These are phyloP conservation scores for Pedetes capensis DNA, from an alignment of 2,113 vertebrate genomes.

Conservation along the genomic window DNA sequence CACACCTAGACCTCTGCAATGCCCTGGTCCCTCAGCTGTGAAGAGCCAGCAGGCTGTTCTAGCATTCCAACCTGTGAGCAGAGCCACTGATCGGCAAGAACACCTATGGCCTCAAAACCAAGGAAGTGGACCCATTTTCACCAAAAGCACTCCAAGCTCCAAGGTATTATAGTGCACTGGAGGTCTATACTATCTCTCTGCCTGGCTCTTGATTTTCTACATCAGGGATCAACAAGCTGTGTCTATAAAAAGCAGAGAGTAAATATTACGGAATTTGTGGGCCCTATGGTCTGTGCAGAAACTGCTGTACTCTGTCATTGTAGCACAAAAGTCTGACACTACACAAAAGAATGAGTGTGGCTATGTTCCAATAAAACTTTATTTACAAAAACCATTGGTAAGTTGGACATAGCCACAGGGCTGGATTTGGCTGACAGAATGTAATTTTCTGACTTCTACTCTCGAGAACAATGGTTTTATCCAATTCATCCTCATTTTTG, in stretches of 20 bases:
- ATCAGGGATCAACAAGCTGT: neutral
- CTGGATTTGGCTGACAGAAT: neutral
- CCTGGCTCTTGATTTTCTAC: neutral
- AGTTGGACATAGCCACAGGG: fast-evolving
- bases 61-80: neutral
- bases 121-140: neutral
- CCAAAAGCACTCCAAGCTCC: neutral
- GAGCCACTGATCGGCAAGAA: neutral
- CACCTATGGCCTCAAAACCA: neutral
- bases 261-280: neutral
- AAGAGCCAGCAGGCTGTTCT: neutral
- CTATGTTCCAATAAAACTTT: constrained; percentile 6
- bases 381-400: neutral
- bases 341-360: neutral
- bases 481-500: neutral
- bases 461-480: neutral
- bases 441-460: neutral
- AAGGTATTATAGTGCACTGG: neutral
- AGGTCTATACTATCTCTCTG: neutral
- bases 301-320: neutral
- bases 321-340: neutral
- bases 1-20: neutral
- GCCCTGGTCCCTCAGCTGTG: too few species aligned
- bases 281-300: neutral
- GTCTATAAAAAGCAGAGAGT: neutral